phyloP scores from a whole-genome alignment of 2,797 vertebrate genomes.

The Garrulus glandarius region DNA sequence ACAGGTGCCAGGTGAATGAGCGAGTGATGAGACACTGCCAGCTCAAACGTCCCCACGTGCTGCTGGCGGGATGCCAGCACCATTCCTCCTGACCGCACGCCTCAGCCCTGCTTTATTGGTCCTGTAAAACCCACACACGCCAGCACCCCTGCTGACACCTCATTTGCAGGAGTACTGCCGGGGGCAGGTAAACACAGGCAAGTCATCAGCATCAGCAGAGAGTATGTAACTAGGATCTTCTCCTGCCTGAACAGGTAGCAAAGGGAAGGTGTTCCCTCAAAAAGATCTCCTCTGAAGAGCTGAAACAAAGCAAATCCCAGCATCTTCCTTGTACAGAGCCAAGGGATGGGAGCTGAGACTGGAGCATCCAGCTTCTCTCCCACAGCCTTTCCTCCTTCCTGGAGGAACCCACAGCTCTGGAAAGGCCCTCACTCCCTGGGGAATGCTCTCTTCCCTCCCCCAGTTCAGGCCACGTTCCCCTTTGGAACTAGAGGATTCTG shows the following conservation, averaged over 20 bases:
- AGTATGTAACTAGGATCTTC: background rate
- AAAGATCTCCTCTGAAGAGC: background rate
- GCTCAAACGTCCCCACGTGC: background rate
- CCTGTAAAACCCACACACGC: background rate
- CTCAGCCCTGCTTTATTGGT: background rate
- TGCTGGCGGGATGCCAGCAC: background rate
- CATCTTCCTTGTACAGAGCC: background rate
- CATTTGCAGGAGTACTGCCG: background rate
- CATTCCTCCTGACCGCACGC: background rate
- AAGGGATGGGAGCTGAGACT: background rate
- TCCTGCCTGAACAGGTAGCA: background rate
- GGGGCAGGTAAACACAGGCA: slow-evolving; percentile 3
- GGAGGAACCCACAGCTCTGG: background rate
- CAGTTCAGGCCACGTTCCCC: background rate
- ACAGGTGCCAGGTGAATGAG: background rate
- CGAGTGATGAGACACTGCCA: background rate
- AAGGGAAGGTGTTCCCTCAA: background rate
- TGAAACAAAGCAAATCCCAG: background rate
- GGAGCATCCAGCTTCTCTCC: background rate
- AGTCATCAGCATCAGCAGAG: background rate
- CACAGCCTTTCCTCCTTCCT: background rate
- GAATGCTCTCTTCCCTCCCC: background rate
- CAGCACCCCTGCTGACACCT: slow-evolving; percentile 22
- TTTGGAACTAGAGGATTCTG: background rate
- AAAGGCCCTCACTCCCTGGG: rapidly evolving